Evolutionary conservation across 2,113 vertebrate genomes (phyloP).

Genomic region (Lagopus muta): DNA sequence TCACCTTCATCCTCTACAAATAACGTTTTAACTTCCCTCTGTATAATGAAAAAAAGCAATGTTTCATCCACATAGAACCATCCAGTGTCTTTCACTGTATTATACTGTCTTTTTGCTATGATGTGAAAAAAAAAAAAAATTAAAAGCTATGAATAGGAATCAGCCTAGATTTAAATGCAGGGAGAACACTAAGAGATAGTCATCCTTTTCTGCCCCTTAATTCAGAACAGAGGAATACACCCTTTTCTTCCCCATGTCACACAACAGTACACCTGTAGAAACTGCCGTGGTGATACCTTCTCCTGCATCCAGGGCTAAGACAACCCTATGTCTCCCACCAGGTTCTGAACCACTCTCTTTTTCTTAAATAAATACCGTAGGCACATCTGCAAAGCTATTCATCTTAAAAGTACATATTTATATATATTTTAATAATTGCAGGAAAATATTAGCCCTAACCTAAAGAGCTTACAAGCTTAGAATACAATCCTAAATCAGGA

Average conservation of each 20-base stretch:
- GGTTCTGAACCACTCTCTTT: background rate
- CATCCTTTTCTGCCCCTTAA: background rate
- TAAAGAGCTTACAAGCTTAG: slow-evolving; percentile 22
- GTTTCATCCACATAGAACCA: slow-evolving; percentile 32
- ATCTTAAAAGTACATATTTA: background rate
- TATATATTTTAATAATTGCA: background rate
- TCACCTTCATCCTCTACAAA: slow-evolving; percentile 66
- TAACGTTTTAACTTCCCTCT: slow-evolving; percentile 58
- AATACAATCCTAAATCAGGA: slow-evolving; percentile 14
- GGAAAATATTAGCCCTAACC: background rate
- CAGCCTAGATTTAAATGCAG: background rate
- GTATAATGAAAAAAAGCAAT: slow-evolving; percentile 16
- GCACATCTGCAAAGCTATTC: background rate
- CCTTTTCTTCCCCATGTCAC: background rate
- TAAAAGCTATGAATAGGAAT: background rate
- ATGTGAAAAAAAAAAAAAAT: background rate
- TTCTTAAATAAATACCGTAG: background rate
- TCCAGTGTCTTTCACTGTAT: background rate
- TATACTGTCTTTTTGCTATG: background rate
- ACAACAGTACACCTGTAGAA: background rate
- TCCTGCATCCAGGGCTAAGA: background rate
- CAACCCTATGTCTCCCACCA: background rate
- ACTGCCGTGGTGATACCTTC: background rate
- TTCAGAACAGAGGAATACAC: background rate
- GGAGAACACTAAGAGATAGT: background rate